Percentiles rank a stretch among this genome's conserved stretches.
Conservation (phyloP, 1,140 invertebrate genomes). For the Aphelenchoides avenae region DNA sequence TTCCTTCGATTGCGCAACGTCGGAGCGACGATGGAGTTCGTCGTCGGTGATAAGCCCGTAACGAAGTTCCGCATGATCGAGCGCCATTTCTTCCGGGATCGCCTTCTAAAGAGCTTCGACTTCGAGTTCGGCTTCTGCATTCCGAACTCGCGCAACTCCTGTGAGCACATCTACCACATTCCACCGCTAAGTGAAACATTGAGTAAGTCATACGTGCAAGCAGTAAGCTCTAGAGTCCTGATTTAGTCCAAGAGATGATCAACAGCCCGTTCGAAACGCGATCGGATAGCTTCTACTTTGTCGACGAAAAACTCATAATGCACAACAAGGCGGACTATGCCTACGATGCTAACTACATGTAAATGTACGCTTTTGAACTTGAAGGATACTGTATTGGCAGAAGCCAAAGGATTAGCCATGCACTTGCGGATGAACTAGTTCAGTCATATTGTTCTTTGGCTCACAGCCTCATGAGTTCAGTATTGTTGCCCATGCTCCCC, state of each 20-base stretch:
- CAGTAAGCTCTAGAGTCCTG: constrained; percentile 9
- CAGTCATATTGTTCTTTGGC: too few relatives aligned
- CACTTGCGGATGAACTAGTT: too few relatives aligned
- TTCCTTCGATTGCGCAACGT: constrained; percentile 71
- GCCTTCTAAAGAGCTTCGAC: constrained; percentile 93
- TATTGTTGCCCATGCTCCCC: too few relatives aligned
- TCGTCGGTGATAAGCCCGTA: constrained; percentile 81
- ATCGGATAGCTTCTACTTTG: constrained; percentile 98
- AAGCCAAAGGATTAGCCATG: too few relatives aligned
- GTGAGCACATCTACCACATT: constrained; percentile 99
- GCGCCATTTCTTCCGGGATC: constrained; percentile 88
- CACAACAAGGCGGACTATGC: too few relatives aligned
- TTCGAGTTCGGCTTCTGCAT: constrained; percentile 99
- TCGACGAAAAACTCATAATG: constrained; percentile 92
- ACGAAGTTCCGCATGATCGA: constrained; percentile 98
- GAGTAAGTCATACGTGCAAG: constrained; percentile 68
- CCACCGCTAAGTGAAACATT: constrained; percentile 77
- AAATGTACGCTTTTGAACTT: too few relatives aligned
- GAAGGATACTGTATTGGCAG: too few relatives aligned
- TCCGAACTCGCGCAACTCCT: constrained; percentile 91
- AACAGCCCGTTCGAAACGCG: constrained; percentile 88
- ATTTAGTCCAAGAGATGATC: constrained; percentile 89
- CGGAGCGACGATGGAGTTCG: constrained; percentile 95
- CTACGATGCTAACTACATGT: too few relatives aligned
- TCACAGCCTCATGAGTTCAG: too few relatives aligned